Percentiles rank a stretch among this genome's conserved stretches.
Evolutionary conservation across 2,888 invertebrate species (phyloP).

Genomic region (Hypsopygia costalis): DNA sequence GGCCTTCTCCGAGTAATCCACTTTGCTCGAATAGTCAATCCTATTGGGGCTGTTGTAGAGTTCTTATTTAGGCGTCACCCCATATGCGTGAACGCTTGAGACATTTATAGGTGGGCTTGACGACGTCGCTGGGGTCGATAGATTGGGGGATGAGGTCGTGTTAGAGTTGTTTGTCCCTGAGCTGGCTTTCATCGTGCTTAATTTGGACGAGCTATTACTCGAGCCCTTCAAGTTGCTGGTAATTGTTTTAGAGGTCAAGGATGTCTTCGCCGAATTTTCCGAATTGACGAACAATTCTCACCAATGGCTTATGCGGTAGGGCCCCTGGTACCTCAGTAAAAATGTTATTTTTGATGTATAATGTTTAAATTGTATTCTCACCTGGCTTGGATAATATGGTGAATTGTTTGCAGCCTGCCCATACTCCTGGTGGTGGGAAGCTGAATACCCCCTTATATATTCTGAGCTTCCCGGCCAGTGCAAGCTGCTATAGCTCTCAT

Average conservation of each 20-base stretch:
- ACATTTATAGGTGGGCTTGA: conserved; percentile 84
- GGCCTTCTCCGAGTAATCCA: conserved; percentile 67
- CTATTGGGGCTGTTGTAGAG: conserved; percentile 70
- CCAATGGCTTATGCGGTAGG: no score
- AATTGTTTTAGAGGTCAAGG: no score
- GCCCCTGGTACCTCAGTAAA: no score
- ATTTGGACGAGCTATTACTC: no score
- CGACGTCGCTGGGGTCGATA: conserved; percentile 74
- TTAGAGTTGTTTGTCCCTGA: conserved; percentile 67
- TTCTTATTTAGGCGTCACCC: conserved; percentile 71
- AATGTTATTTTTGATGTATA: no score
- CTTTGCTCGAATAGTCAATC: conserved; percentile 60
- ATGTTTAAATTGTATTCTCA: no score
- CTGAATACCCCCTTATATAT: conserved; percentile 75
- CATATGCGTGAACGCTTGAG: conserved; percentile 59
- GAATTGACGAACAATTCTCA: no score
- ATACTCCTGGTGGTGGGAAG: conserved; percentile 78
- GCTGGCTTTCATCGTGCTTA: conserved; percentile 66
- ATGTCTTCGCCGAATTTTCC: conserved; percentile 60
- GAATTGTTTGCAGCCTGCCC: conserved; percentile 82
- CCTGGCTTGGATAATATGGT: conserved; percentile 82
- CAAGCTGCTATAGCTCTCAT: conserved; percentile 76
- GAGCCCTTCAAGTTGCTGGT: no score
- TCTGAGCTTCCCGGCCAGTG: conserved; percentile 79
- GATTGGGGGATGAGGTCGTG: conserved; percentile 60